Percentiles rank a stretch among this genome's conserved stretches.
phyloP scores from a whole-genome alignment of 2,113 vertebrate genomes.

The Accipiter cooperii region DNA sequence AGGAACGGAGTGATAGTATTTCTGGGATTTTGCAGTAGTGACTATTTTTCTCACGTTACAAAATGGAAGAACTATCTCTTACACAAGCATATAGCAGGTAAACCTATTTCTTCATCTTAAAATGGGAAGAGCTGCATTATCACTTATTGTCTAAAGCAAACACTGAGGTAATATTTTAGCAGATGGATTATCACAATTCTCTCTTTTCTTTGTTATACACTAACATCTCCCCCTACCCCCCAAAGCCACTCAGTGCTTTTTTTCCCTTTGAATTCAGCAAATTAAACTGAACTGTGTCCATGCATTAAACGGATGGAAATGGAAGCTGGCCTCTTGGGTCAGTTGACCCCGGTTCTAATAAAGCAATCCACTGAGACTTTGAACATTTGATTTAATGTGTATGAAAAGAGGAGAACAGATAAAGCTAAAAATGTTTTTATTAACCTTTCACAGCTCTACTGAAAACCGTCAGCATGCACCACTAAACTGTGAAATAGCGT shows the following conservation, averaged over 20 bases:
- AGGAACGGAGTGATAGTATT: neutral
- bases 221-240: neutral
- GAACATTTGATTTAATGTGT: constrained; percentile 77
- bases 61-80: neutral
- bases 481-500: constrained; percentile 87
- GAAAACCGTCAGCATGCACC: constrained; percentile 73
- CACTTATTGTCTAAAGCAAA: neutral
- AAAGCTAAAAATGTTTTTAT: constrained; percentile 80
- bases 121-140: neutral
- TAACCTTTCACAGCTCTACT: constrained; percentile 78
- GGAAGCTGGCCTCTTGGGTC: constrained; percentile 64
- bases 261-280: constrained; percentile 62
- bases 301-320: constrained; percentile 72
- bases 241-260: neutral
- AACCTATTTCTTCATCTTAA: neutral
- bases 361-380: constrained; percentile 70
- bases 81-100: neutral
- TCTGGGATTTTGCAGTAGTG: neutral
- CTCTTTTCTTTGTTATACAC: constrained; percentile 28
- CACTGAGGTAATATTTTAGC: constrained; percentile 1
- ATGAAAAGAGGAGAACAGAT: constrained; percentile 66
- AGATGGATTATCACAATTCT: neutral
- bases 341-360: constrained; percentile 67
- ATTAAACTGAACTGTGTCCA: constrained; percentile 71
- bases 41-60: neutral